Evolutionary conservation across 1,140 invertebrate species (phyloP), one percentile per base, ranked within the genome.

Genomic region (Acromyrmex echinatior): DNA sequence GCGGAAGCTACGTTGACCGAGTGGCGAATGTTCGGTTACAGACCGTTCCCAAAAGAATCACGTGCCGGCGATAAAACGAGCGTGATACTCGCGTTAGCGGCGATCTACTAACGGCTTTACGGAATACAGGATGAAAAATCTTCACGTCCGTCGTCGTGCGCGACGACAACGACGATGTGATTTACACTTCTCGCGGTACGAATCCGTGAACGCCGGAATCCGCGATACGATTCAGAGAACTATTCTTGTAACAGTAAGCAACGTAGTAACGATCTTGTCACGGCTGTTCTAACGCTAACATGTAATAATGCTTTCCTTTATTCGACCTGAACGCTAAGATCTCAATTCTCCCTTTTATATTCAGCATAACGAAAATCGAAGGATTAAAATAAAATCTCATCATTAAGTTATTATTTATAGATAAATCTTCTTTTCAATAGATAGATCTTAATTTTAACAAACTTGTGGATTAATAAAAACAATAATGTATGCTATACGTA

Each of bases 21-120:
- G 62, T 53, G 21, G 60, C 45, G 74, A 65, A 79, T 74, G 70
- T 90, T 76, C 53, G 51, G 9, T 76, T 86, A 88, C 82, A 81
- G 86, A 58, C 68, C 70, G 87, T 76, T 80, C n/a, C 88, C 39
- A 86, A 89, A 88, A 84, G 63, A 45, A 74, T 49, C 39, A 70
- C 63, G 71, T 71, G 71, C 28, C 28, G 28, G n/a, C 66, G 66
- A 74, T 80, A 74, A 79, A 74, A 28, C 68, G 60, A 39, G 58
- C 56, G 82, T 78, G 56, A 76, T 84, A 76, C 28, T 74, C 45
- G 70, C 80, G 80, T 76, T 84, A 84, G 80, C 70, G 58, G 45
- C 80, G 70, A 84, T 63, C 80, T 84, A 74, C 80, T 31, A 58
- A 82, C 68, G 68, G 80, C 39, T 74, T 76, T 49, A 25, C 58